Evolutionary conservation across 1,140 invertebrate genomes (phyloP), one percentile per base, ranked within the genome.

Genomic region (Magallana ariakensis): DNA sequence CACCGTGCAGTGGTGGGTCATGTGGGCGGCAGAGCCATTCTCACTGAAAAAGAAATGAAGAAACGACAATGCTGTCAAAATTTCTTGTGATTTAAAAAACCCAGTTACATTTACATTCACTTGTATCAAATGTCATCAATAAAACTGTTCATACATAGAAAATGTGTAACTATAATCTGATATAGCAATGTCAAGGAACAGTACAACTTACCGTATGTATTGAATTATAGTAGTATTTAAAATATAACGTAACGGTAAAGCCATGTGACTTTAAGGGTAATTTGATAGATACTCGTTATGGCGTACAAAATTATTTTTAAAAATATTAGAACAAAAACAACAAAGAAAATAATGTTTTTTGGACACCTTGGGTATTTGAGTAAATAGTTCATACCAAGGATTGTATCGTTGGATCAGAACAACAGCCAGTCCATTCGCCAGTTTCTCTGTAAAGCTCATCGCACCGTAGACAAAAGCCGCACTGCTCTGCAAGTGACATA

Each of bases 381-480:
- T 16, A 80, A 80, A 33, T 3, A 16, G 16, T 5, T 55, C 95
- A 4, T 75, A 75, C 66, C 66, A 94, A 11, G 95, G 95, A 90
- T 95, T 95, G 16, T 96, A 92, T 80, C 95, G 90, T 95, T 99
- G 97, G 88, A 99, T 97, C 15, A 97, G 88, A 90, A 97, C 96
- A 80, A 98, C 97, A 85, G 96, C 97, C 11, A 97, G 89, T 13
- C 98, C 98, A 95, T 98, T 96, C 0, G 97, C 96, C 1, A 99
- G 93, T 95, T 99, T 99, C 93, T 99, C 98, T 4, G 96, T 96
- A 94, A 99, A 98, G 95, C 98, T 98, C 98, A 99, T 98, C 22
- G 97, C 95, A n/a, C 98, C 98, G 95, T 98, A 99, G 10, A 99
- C 97, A 95, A 99, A 99, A 56, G 98, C 98, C n/a, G 97, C 97